These are phyloP conservation scores for Onchidella celtica DNA, from an alignment of 2,888 invertebrate species.

Conservation along the genomic window DNA sequence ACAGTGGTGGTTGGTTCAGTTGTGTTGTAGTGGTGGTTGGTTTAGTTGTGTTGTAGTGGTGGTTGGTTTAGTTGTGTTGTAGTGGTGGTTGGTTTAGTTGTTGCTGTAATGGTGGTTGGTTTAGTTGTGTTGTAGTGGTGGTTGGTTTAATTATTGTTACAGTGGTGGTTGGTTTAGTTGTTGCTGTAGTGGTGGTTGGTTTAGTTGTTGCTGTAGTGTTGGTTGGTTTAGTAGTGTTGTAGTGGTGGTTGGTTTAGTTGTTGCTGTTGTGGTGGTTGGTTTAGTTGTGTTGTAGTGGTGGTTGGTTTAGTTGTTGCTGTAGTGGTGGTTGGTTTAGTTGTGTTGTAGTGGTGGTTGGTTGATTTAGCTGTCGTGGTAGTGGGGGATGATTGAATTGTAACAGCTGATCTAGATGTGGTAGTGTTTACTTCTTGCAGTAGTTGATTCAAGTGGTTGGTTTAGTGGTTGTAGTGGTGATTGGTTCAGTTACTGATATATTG, in stretches of 20 bases:
- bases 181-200: not conserved
- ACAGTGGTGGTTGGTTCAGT: too few relatives aligned
- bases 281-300: slow-evolving; percentile 2
- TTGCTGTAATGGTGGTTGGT: too few relatives aligned
- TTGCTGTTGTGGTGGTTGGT: not conserved
- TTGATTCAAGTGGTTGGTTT: too few relatives aligned
- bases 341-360: slow-evolving; percentile 23
- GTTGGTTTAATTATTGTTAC: too few relatives aligned
- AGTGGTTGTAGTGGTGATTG: not conserved
- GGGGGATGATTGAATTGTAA: not conserved
- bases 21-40: too few relatives aligned
- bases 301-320: not conserved
- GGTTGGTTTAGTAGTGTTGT: too few relatives aligned
- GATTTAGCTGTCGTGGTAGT: slow-evolving; percentile 25
- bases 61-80: too few relatives aligned
- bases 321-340: not conserved
- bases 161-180: not conserved
- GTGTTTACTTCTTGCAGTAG: too few relatives aligned
- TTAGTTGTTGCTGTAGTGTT: not conserved
- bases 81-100: too few relatives aligned
- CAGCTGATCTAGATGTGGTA: not conserved
- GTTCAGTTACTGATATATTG: not conserved
- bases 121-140: too few relatives aligned
- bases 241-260: too few relatives aligned
- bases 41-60: too few relatives aligned